Evolutionary conservation across 1,140 invertebrate species (phyloP).

Genomic region (Limonius californicus): DNA sequence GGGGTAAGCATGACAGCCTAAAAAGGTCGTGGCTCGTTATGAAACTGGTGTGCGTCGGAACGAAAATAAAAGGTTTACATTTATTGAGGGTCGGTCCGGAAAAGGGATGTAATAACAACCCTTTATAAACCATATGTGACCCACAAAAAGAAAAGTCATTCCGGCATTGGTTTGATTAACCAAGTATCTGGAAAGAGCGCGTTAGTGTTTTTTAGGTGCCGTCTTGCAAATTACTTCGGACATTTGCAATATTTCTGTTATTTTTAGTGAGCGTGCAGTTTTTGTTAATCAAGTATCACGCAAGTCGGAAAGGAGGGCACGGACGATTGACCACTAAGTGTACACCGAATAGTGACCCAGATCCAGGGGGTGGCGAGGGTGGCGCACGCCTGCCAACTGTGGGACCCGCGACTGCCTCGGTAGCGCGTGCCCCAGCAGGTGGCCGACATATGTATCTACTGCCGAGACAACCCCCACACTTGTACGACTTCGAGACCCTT

Average conservation of each 20-base stretch:
- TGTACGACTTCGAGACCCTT: conserved; percentile 12
- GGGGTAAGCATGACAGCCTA: conserved; percentile 17
- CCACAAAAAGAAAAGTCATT: conserved; percentile 26
- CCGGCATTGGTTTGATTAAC: neutral
- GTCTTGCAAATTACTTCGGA: neutral
- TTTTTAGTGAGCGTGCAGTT: neutral
- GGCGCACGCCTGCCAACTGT: conserved; percentile 24
- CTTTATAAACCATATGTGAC: conserved; percentile 32
- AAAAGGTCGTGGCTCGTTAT: conserved; percentile 19
- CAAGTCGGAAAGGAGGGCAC: neutral
- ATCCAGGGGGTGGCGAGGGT: conserved; percentile 22
- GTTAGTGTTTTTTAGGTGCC: too few relatives aligned
- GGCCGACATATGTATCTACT: conserved; percentile 21
- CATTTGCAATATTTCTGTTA: neutral
- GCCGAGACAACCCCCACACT: conserved; percentile 17
- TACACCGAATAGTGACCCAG: conserved; percentile 15
- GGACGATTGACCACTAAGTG: conserved; percentile 3
- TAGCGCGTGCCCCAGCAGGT: conserved; percentile 20
- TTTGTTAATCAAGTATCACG: neutral
- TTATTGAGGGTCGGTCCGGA: conserved; percentile 23
- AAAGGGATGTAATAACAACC: conserved; percentile 35
- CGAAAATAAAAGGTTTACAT: conserved; percentile 25
- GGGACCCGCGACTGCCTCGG: conserved; percentile 13
- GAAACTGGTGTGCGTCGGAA: conserved; percentile 22
- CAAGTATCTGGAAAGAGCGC: neutral